phyloP scores from a whole-genome alignment of 2,888 invertebrate species.

The Nebria salina region DNA sequence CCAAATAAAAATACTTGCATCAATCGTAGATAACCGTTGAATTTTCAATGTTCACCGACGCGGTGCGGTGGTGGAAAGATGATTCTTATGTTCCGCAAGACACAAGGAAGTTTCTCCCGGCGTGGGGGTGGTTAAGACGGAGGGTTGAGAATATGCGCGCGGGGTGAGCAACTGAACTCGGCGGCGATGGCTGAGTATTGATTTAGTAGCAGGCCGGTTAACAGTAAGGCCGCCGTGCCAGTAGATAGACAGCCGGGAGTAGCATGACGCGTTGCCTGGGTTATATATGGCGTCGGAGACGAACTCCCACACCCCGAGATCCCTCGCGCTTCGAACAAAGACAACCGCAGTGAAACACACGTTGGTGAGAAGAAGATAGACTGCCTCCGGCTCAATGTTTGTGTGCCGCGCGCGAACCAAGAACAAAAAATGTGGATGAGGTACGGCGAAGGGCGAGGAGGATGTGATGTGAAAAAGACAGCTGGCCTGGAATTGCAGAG shows the following conservation, averaged over 20 bases:
- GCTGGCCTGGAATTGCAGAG: conserved; percentile 56
- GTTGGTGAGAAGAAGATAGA: conserved; percentile 10
- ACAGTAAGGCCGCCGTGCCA: conserved; percentile 48
- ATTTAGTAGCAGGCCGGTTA: conserved; percentile 63
- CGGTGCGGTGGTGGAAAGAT: conserved; percentile 20
- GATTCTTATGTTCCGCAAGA: conserved; percentile 39
- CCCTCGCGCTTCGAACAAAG: conserved; percentile 50
- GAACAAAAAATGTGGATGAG: conserved; percentile 12
- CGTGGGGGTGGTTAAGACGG: conserved; percentile 23
- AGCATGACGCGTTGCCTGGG: conserved; percentile 59
- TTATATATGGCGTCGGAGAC: conserved; percentile 65
- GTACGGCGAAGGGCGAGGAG: not conserved
- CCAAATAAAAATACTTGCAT: not conserved
- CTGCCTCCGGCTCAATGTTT: conserved; percentile 18
- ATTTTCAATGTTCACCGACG: conserved; percentile 36
- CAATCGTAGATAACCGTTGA: conserved; percentile 4
- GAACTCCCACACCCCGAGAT: conserved; percentile 54
- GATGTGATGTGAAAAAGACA: conserved; percentile 62
- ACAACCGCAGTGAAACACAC: conserved; percentile 46
- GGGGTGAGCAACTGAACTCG: conserved; percentile 53
- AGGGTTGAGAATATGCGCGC: conserved; percentile 53
- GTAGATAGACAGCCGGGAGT: conserved; percentile 61
- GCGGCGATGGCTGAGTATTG: conserved; percentile 59
- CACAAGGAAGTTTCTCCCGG: not conserved
- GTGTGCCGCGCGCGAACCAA: conserved; percentile 20